Conservation (phyloP, 2,113 vertebrate species). For the Chrysochloris asiatica region DNA sequence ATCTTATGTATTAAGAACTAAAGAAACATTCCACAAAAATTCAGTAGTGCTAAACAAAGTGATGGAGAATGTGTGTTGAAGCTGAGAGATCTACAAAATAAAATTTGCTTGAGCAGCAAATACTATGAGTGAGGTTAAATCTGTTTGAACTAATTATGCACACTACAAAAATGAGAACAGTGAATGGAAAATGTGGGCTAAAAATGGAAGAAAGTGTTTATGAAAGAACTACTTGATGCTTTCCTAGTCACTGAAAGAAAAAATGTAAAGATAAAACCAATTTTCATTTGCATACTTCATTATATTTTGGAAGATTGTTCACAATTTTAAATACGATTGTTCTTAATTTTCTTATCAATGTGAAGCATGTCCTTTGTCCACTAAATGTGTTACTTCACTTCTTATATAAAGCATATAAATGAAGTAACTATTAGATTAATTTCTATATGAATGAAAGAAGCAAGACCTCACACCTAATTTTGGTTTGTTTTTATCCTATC, state of each 20-base stretch:
- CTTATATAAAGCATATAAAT: too few species aligned
- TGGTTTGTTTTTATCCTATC: background rate
- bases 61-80: constrained; percentile 1
- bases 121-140: background rate
- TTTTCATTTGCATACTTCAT: background rate
- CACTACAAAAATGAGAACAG: background rate
- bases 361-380: too few species aligned
- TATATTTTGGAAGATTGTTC: background rate
- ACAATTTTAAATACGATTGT: too few species aligned
- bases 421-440: background rate
- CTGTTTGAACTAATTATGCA: constrained; percentile 14
- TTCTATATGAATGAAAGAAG: background rate
- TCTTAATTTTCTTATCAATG: too few species aligned
- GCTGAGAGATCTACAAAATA: background rate
- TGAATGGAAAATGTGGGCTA: background rate
- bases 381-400: background rate
- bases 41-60: constrained; percentile 5
- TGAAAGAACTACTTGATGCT: background rate
- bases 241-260: background rate
- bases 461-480: background rate
- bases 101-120: constrained; percentile 46
- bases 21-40: constrained; percentile 54
- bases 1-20: constrained; percentile 17
- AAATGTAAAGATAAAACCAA: background rate
- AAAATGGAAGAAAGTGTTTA: background rate